Percentiles rank a stretch among this genome's conserved stretches.
Conservation (phyloP, 1,140 invertebrate species). For the Bombus huntii region DNA sequence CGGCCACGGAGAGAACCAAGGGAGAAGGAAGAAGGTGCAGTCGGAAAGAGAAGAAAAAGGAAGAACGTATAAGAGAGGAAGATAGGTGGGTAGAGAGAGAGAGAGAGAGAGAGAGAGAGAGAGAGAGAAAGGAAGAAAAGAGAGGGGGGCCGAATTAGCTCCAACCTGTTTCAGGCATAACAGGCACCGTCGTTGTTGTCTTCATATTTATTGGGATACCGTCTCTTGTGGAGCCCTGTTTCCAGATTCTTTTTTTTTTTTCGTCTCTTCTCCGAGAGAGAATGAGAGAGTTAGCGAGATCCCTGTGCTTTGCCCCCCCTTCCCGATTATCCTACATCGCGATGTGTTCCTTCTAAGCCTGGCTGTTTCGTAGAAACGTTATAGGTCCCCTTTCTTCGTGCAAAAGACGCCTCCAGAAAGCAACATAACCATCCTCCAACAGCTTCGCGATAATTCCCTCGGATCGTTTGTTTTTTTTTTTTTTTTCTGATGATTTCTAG, state of each 20-base stretch:
- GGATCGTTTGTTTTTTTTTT: no score
- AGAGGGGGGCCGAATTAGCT: slow-evolving; percentile 76
- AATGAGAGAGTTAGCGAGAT: background rate
- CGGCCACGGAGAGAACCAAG: slow-evolving; percentile 31
- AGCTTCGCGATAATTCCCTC: slow-evolving; percentile 32
- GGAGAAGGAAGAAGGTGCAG: slow-evolving; percentile 18
- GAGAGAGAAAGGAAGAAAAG: slow-evolving; percentile 28
- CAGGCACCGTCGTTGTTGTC: slow-evolving; percentile 79
- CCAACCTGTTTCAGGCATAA: slow-evolving; percentile 79
- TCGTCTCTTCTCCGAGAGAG: slow-evolving; percentile 26
- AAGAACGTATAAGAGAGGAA: background rate
- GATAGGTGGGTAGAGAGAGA: slow-evolving; percentile 25
- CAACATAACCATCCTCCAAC: slow-evolving; percentile 14
- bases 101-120: slow-evolving; percentile 33
- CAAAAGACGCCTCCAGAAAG: slow-evolving; percentile 77
- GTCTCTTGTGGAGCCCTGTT: slow-evolving; percentile 65
- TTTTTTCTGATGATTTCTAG: background rate
- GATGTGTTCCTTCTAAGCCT: slow-evolving; percentile 45
- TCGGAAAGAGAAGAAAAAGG: slow-evolving; percentile 35
- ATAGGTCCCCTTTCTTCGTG: slow-evolving; percentile 60
- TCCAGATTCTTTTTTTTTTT: slow-evolving; percentile 61
- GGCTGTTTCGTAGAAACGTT: slow-evolving; percentile 72
- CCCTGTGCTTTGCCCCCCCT: slow-evolving; percentile 13
- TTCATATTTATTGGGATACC: slow-evolving; percentile 82
- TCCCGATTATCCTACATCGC: slow-evolving; percentile 60